These are phyloP conservation scores for Fopius arisanus DNA, from an alignment of 1,140 invertebrate genomes.

Conservation along the genomic window DNA sequence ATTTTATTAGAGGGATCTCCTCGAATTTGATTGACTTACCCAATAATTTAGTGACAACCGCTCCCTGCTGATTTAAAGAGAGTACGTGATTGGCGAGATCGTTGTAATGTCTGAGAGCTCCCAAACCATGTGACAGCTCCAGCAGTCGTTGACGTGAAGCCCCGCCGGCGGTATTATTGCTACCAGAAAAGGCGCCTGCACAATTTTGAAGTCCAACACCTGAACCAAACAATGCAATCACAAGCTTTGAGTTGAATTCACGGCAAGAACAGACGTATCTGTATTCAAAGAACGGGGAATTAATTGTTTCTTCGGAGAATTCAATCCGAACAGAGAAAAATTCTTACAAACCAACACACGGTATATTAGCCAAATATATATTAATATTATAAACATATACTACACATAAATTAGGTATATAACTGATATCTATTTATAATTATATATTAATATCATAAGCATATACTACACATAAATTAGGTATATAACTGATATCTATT, in stretches of 20 bases:
- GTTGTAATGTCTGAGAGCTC: slow-evolving; percentile 72
- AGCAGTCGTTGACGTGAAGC: slow-evolving; percentile 67
- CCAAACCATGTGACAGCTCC: slow-evolving; percentile 70
- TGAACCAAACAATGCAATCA: neutral
- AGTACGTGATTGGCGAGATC: slow-evolving; percentile 76
- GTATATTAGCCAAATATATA: too few species aligned
- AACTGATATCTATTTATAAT: too few species aligned
- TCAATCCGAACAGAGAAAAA: too few species aligned
- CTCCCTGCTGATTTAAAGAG: slow-evolving; percentile 73
- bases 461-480: too few species aligned
- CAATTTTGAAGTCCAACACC: slow-evolving; percentile 4
- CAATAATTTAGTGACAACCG: slow-evolving; percentile 74
- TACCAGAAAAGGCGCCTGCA: neutral
- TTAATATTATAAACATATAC: too few species aligned
- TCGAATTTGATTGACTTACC: slow-evolving; percentile 60
- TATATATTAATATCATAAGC: too few species aligned
- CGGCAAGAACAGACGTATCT: neutral
- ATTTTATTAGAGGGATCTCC: too few species aligned
- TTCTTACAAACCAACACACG: too few species aligned
- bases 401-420: too few species aligned
- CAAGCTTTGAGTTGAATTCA: neutral
- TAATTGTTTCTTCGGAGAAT: too few species aligned
- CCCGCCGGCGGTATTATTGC: slow-evolving; percentile 26
- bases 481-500: too few species aligned
- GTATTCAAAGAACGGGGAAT: too few species aligned